Evolutionary conservation across 2,113 vertebrate genomes (phyloP).

Genomic region (Leptobrachium ailaonicum): DNA sequence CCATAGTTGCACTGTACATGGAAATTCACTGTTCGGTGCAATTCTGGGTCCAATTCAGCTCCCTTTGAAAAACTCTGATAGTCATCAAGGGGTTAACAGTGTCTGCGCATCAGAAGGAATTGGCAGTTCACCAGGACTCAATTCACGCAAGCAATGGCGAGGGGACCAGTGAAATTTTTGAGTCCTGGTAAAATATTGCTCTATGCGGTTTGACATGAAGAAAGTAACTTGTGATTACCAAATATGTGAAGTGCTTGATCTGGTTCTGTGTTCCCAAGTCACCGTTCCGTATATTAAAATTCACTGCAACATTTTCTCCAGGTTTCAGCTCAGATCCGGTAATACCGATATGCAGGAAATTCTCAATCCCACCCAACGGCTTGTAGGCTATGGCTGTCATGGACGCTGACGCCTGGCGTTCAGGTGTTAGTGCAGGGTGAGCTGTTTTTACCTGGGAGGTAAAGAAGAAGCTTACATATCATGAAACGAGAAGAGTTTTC

Average conservation of each 20-base stretch:
- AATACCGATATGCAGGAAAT: constrained; percentile 68
- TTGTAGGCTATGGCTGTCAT: constrained; percentile 59
- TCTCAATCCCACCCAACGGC: constrained; percentile 30
- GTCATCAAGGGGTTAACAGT: no score
- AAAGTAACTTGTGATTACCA: constrained; percentile 56
- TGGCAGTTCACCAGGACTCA: no score
- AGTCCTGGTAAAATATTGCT: no score
- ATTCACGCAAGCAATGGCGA: no score
- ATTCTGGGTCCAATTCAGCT: no score
- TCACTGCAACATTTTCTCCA: constrained; percentile 57
- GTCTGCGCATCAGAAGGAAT: no score
- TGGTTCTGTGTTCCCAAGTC: constrained; percentile 7
- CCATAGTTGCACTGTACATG: no score
- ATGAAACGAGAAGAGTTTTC: no score
- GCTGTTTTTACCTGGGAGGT: constrained; percentile 60
- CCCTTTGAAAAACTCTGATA: no score
- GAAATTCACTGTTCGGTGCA: no score
- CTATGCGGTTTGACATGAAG: no score
- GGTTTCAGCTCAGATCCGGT: constrained; percentile 49
- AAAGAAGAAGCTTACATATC: not conserved
- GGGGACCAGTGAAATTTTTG: no score
- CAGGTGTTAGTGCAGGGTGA: rapidly evolving
- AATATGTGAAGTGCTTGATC: constrained; percentile 61
- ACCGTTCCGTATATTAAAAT: constrained; percentile 48
- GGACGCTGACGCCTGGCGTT: constrained; percentile 55